Conservation (phyloP, 1,140 invertebrate species). For the Ostrea edulis region DNA sequence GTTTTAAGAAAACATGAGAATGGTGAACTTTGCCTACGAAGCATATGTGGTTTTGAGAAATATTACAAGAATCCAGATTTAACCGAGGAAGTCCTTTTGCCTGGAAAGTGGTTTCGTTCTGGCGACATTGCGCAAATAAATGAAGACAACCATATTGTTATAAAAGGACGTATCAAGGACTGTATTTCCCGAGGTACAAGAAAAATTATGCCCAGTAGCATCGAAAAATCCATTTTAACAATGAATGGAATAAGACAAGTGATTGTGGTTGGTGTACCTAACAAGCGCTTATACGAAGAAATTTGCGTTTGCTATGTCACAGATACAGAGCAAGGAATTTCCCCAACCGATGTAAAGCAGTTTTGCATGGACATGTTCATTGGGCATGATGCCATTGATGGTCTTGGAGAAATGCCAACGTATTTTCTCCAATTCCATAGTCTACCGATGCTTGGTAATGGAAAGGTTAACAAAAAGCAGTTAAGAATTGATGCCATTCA, state of each 20-base stretch:
- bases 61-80: conserved; percentile 28
- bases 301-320: neutral
- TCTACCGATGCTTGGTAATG: no score
- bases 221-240: neutral
- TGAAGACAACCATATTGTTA: neutral
- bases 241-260: conserved; percentile 27
- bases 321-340: no score
- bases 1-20: neutral
- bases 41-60: neutral
- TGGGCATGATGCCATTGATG: no score
- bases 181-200: no score
- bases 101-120: conserved; percentile 35
- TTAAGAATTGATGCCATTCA: no score
- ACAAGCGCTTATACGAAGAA: conserved; percentile 31
- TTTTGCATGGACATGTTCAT: no score
- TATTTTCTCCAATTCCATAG: no score
- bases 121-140: conserved; percentile 29
- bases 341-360: no score
- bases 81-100: neutral
- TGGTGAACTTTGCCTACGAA: conserved; percentile 33
- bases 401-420: no score
- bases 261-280: conserved; percentile 31
- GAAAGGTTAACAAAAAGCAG: no score
- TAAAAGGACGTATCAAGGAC: neutral
- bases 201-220: neutral